Conservation (phyloP, 2,797 vertebrate genomes). For the Argentina silus region DNA sequence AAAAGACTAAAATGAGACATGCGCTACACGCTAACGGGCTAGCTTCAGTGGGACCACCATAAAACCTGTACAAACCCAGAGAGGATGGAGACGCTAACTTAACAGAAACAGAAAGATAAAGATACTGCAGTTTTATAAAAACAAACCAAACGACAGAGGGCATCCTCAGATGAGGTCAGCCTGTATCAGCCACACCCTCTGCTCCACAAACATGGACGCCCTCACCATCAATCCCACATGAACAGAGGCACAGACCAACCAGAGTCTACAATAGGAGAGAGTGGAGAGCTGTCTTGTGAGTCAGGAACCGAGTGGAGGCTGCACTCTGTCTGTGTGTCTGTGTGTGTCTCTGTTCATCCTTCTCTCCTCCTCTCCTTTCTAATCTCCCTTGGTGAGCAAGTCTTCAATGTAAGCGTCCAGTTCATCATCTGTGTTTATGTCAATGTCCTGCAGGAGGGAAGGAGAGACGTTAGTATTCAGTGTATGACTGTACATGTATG, state of each 20-base stretch:
- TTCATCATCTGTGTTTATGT: slow-evolving; percentile 98
- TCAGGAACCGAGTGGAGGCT: slow-evolving; percentile 27
- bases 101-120: slow-evolving; percentile 33
- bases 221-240: too few relatives aligned
- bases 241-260: too few relatives aligned
- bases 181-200: background rate
- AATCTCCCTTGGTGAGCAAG: slow-evolving; percentile 96
- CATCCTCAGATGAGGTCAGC: background rate
- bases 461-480: background rate
- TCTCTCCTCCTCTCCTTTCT: slow-evolving; percentile 50
- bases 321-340: slow-evolving; percentile 22
- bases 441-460: slow-evolving; percentile 87
- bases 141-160: background rate
- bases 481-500: background rate
- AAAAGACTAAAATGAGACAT: slow-evolving; percentile 62
- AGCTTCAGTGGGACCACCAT: slow-evolving; percentile 29
- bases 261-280: background rate
- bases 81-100: slow-evolving; percentile 19
- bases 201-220: too few relatives aligned
- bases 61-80: slow-evolving; percentile 36
- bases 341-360: slow-evolving; percentile 4
- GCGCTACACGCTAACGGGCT: slow-evolving; percentile 15
- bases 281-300: slow-evolving; percentile 9
- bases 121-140: slow-evolving; percentile 20
- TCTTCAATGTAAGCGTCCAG: slow-evolving; percentile 98